Percentiles rank a stretch among this genome's conserved stretches.
Evolutionary conservation across 2,113 vertebrate genomes (phyloP).

Genomic region (Loxodonta africana): DNA sequence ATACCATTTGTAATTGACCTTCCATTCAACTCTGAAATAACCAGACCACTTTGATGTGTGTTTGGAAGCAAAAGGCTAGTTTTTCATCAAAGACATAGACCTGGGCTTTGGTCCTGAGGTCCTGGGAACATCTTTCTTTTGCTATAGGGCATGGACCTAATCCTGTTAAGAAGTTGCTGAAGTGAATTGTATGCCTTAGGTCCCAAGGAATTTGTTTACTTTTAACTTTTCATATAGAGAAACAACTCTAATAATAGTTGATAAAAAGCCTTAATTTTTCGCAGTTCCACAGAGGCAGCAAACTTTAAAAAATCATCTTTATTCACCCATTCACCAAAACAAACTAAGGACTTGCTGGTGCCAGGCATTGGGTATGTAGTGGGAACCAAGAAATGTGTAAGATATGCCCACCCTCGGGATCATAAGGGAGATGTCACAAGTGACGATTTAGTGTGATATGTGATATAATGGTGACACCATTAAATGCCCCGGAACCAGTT

Average conservation of each 20-base stretch:
- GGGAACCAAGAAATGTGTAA: not conserved
- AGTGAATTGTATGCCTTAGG: not conserved
- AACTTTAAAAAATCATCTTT: not conserved
- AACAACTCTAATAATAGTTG: not conserved
- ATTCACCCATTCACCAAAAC: not conserved
- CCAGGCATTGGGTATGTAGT: accelerated
- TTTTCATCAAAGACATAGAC: not conserved
- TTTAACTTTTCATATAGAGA: slow-evolving; percentile 33
- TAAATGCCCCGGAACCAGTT: not conserved
- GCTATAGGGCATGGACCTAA: accelerated
- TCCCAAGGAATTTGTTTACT: not conserved
- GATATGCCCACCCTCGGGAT: accelerated
- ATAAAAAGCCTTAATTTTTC: slow-evolving; percentile 59
- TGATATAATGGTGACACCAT: too few relatives aligned
- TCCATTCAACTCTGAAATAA: not conserved
- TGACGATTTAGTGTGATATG: accelerated
- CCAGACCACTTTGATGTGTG: not conserved
- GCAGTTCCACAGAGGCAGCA: not conserved
- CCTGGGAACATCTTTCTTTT: accelerated
- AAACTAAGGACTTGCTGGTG: not conserved
- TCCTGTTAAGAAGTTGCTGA: not conserved
- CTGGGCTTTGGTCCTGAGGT: accelerated
- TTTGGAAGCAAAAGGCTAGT: not conserved
- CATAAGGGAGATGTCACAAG: accelerated
- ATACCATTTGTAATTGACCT: not conserved